Evolutionary conservation across 2,888 invertebrate species (phyloP), one percentile per base, ranked within the genome.

Genomic region (Galerucella calmariensis): DNA sequence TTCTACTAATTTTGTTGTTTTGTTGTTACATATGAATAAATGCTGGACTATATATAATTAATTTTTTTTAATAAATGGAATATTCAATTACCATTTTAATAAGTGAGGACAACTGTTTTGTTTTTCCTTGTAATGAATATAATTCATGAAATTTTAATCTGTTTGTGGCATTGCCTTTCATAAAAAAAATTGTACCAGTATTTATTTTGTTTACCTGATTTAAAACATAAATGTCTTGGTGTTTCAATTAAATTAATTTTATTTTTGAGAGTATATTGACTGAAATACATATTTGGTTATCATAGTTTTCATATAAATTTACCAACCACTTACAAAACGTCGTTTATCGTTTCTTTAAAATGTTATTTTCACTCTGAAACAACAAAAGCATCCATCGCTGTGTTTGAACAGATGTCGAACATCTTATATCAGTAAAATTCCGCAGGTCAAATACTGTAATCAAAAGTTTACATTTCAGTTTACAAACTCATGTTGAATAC

Each of bases 391-490:
- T 41, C 63, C 63, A 46, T 65, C 63, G 16, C 20, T 16, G 12
- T 44, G 20, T 65, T 65, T 65, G 44, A 65, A 65, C 63, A 65
- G 63, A 65, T 65, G 63, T 65, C 63, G 63, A 65, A 65, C 63
- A 65, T 65, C 63, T 65, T 20, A 65, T 65, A 65, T 65, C 63
- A 65, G 63, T 65, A 65, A 65, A 44, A 46, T 65, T 65, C 63
- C 46, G 63, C 46, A 41, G 63, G 16, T 16, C 63, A 65, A 65
- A 65, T 65, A 65, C 44, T 65, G 20, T 65, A 65, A 65, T 65
- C 63, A 65, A 11, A 11, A 65, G 63, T 65, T 65, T 65, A 65
- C 63, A 65, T 65, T 65, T 46, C 63, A 65, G 20, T 44, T 65
- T 12, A 65, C 63, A 65, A 46, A 65, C 63, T 65, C 20, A 12